Evolutionary conservation across 1,140 invertebrate genomes (phyloP), one percentile per base, ranked within the genome.

Genomic region (Camponotus floridanus): DNA sequence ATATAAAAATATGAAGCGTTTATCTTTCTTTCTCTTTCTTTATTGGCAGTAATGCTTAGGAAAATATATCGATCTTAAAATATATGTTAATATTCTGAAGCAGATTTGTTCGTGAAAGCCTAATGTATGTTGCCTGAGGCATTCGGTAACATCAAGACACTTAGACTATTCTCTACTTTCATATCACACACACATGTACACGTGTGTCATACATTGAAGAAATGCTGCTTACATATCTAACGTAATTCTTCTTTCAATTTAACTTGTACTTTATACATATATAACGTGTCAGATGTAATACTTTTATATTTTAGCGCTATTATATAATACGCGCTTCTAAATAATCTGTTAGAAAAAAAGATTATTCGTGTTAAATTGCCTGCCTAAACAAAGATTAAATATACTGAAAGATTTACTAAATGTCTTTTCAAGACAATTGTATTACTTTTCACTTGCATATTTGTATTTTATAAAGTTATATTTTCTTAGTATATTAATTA

Each of bases 1-100:
- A 91, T 91, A 90, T 74, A 91, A 91, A 91, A 91, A 91, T 91
- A 91, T 90, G 74, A 90, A 86, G 80, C 85, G 26, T 74, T 76
- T 86, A 61, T 90, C n/a, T 84, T 51, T 78, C 57, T 88, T 26
- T 67, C n/a, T 67, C 8, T 55, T 42, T 33, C 65, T 88, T 89
- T 79, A 85, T 55, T 85, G 85, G 90, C 86, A 91, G 86, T 89
- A 89, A 91, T 76, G 86, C 70, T 88, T 90, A 90, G 13, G 83
- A 91, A 90, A 90, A 91, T 88, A 91, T 91, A 57, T 88, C 65
- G 33, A 84, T 91, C 79, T 88, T 88, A 89, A 90, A 90, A 90
- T 90, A 90, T 87, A 80, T 73, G 67, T 84, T 42, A 64, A 67
- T 79, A 79, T 31, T 79, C 31, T 65, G 45, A 79, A 79, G 45